Evolutionary conservation across 2,888 invertebrate species (phyloP), one percentile per base, ranked within the genome.

Genomic region (Allacma fusca): DNA sequence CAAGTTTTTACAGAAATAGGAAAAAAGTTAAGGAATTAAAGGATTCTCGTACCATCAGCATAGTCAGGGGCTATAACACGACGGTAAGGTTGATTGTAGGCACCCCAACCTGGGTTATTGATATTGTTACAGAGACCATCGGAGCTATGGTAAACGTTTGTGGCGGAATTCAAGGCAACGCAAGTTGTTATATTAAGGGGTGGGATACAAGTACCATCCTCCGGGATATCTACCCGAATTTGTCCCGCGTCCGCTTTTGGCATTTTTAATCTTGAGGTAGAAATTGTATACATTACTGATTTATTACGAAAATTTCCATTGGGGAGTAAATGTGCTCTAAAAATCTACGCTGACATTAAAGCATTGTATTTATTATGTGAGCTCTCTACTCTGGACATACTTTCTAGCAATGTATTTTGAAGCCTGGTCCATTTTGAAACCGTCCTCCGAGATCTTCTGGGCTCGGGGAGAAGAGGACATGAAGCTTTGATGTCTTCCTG

Each of bases 351-450:
- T n/a, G n/a, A n/a, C n/a, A n/a, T 59, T 59, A 59, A 59, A 59
- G 19, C n/a, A 59, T 59, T 59, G 23, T 7, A 59, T 59, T n/a
- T n/a, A n/a, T n/a, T n/a, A n/a, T n/a, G n/a, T n/a, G n/a, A n/a
- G n/a, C n/a, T n/a, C n/a, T n/a, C n/a, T n/a, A n/a, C n/a, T n/a
- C n/a, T n/a, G n/a, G n/a, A n/a, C n/a, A n/a, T 86, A 90, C 87
- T 88, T 88, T 82, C 87, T 87, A 0, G 89, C 88, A 16, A 93
- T 86, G 13, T 86, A 88, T 83, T 88, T 89, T 0, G 93, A 92
- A 0, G 93, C 94, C 67, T 91, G 89, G 82, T 92, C 91, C 80
- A 91, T 90, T 0, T 91, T 90, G 84, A 90, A 91, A 0, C 92
- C 94, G 0, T 90, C 87, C 13, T 91, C 88, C 0, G 93, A 91